A percentile compares a stretch with the other conserved stretches of the same genome.
Conservation (phyloP, 2,113 vertebrate genomes). For the Chaetodon trifascialis region DNA sequence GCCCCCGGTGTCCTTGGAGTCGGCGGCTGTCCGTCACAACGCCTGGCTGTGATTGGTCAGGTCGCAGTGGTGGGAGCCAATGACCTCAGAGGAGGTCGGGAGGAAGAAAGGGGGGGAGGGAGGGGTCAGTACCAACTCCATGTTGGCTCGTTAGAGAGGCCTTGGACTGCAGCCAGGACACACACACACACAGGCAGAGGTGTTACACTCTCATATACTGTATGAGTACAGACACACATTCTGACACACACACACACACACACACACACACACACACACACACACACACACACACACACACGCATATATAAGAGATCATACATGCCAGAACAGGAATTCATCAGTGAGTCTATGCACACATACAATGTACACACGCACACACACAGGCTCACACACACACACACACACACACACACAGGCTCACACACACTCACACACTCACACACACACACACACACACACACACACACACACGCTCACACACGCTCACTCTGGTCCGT, state of each 20-base stretch:
- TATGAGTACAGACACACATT: no score
- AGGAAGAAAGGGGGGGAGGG: slow-evolving; percentile 23
- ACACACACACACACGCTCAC: neutral
- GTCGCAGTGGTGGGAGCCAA: slow-evolving; percentile 43
- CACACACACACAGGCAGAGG: no score
- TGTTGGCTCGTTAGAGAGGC: slow-evolving; percentile 81
- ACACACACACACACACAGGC: neutral
- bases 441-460: neutral
- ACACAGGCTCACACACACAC: slow-evolving; percentile 15
- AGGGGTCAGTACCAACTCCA: slow-evolving; percentile 69
- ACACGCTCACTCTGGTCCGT: slow-evolving; percentile 8
- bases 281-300: slow-evolving; percentile 14
- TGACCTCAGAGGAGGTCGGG: slow-evolving; percentile 73
- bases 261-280: no score
- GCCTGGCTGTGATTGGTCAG: slow-evolving; percentile 50
- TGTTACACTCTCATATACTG: no score
- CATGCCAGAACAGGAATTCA: slow-evolving; percentile 3
- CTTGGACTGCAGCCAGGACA: slow-evolving; percentile 72
- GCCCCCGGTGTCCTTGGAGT: slow-evolving; percentile 56
- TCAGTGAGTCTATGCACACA: neutral
- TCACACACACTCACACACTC: no score
- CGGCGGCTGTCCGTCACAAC: slow-evolving; percentile 54
- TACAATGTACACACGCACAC: neutral
- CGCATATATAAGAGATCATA: slow-evolving; percentile 9
- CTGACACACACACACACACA: no score